phyloP scores from a whole-genome alignment of 2,888 invertebrate species.

The Polymixis lichenea region DNA sequence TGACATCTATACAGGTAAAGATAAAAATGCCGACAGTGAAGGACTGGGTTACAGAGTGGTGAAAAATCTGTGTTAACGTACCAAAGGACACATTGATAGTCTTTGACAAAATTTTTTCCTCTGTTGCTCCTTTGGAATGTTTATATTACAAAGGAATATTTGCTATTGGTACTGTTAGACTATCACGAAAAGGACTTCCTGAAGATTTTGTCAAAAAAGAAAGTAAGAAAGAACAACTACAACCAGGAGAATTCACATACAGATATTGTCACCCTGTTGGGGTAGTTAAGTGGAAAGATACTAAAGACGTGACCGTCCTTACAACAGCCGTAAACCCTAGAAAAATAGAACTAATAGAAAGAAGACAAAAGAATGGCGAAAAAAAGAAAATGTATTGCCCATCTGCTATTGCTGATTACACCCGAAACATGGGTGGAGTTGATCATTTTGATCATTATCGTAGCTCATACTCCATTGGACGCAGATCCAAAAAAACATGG shows the following conservation, averaged over 20 bases:
- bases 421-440: constrained; percentile 49
- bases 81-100: neutral
- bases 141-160: neutral
- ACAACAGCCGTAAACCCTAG: constrained; percentile 38
- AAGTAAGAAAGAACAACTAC: constrained; percentile 15
- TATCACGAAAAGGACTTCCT: constrained; percentile 18
- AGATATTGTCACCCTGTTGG: constrained; percentile 8
- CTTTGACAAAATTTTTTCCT: no score
- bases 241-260: constrained; percentile 36
- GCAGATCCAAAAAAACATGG: constrained; percentile 49
- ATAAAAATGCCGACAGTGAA: constrained; percentile 15
- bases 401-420: constrained; percentile 43
- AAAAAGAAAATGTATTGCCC: constrained; percentile 43
- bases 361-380: constrained; percentile 36
- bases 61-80: constrained; percentile 7
- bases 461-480: constrained; percentile 47
- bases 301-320: constrained; percentile 14
- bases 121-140: no score
- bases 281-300: constrained; percentile 12
- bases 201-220: constrained; percentile 14
- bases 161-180: constrained; percentile 16
- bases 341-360: constrained; percentile 30
- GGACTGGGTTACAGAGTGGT: constrained; percentile 20
- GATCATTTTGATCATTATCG: constrained; percentile 50
- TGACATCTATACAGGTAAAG: constrained; percentile 15